Percentiles rank a stretch among this genome's conserved stretches.
Evolutionary conservation across 2,113 vertebrate genomes (phyloP).

Genomic region (Caranx melampygus): DNA sequence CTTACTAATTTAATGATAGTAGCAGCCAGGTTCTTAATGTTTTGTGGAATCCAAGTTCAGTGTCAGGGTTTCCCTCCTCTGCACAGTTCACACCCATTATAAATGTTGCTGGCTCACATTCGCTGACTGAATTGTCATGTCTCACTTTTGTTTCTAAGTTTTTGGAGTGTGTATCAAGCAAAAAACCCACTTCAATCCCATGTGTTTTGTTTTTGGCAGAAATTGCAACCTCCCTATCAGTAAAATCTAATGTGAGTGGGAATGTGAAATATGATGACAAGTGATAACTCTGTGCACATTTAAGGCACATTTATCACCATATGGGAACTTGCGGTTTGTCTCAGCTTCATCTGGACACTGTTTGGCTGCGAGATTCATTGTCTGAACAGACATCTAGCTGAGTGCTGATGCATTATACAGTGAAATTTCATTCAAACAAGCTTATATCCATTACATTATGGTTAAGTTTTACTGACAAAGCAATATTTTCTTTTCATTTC

Average conservation of each 20-base stretch:
- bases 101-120: slow-evolving; percentile 25
- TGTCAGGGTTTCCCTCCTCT: slow-evolving; percentile 20
- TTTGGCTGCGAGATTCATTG: not conserved
- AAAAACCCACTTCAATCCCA: not conserved
- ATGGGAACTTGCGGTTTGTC: slow-evolving; percentile 8
- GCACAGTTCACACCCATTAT: slow-evolving; percentile 30
- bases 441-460: not conserved
- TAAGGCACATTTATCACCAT: not conserved
- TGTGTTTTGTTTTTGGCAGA: not conserved
- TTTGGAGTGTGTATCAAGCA: not conserved
- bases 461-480: not conserved
- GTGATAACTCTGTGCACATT: not conserved
- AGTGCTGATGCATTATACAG: not conserved
- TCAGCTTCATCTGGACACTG: not conserved
- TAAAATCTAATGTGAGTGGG: not conserved
- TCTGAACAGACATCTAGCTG: not conserved
- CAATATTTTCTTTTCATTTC: slow-evolving; percentile 19
- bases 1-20: slow-evolving; percentile 18
- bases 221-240: not conserved
- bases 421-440: not conserved
- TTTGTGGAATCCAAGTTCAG: slow-evolving; percentile 28
- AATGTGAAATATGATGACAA: not conserved
- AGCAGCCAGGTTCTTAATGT: not conserved
- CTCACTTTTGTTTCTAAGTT: not conserved
- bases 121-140: not conserved